A percentile compares a stretch with the other conserved stretches of the same genome.
Conservation (phyloP, 2,797 vertebrate species). For the Delichon dasypus region DNA sequence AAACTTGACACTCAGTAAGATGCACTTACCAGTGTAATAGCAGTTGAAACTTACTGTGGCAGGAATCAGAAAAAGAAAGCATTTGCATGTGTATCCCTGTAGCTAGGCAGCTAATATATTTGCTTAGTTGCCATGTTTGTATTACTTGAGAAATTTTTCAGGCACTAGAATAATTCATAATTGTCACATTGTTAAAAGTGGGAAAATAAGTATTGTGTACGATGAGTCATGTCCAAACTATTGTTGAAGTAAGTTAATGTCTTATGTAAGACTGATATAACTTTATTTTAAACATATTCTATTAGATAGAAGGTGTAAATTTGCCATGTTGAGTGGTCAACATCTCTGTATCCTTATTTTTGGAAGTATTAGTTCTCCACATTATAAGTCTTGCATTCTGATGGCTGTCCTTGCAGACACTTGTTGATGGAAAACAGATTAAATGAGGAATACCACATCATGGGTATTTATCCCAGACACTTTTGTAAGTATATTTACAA, state of each 20-base stretch:
- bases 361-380: not conserved
- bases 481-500: not conserved
- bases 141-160: not conserved
- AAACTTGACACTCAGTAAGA: not conserved
- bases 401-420: not conserved
- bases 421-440: not conserved
- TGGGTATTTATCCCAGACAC: constrained; percentile 33
- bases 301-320: not conserved
- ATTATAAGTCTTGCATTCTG: not conserved
- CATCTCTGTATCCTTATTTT: not conserved
- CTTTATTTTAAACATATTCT: not conserved
- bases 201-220: not conserved
- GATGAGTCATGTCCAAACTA: not conserved
- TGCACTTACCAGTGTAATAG: not conserved
- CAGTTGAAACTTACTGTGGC: not conserved
- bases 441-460: constrained; percentile 57
- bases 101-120: not conserved
- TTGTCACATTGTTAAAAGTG: not conserved
- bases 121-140: not conserved
- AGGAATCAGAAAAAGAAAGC: not conserved
- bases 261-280: not conserved
- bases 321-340: not conserved
- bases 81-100: not conserved
- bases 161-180: not conserved
- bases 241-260: not conserved